Conservation (phyloP, 1,140 invertebrate species). For the Chelonus insularis region DNA sequence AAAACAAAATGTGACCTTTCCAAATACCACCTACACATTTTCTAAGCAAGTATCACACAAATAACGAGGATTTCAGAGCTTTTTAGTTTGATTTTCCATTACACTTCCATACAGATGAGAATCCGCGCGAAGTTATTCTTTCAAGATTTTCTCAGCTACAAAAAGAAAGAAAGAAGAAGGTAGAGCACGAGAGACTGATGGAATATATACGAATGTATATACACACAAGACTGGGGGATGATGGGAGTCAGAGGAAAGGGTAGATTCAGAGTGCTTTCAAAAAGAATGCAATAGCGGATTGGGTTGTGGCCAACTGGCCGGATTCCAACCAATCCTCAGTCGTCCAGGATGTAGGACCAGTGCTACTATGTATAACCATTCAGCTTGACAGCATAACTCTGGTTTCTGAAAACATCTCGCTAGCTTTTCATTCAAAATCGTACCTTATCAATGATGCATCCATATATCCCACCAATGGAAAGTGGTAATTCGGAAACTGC, state of each 20-base stretch:
- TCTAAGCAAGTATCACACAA: too few relatives aligned
- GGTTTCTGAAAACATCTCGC: background rate
- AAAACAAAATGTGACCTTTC: too few relatives aligned
- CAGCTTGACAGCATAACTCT: conserved; percentile 29
- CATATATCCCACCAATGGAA: background rate
- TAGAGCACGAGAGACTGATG: conserved; percentile 18
- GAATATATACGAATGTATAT: background rate
- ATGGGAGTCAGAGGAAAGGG: conserved; percentile 26
- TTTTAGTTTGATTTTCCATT: background rate
- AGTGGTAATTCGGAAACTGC: too few relatives aligned
- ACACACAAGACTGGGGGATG: conserved; percentile 18
- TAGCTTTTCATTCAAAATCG: conserved; percentile 48
- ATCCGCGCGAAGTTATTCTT: background rate
- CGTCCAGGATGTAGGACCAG: conserved; percentile 44
- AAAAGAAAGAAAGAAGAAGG: conserved; percentile 23
- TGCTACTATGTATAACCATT: conserved; percentile 46
- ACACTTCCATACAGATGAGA: background rate
- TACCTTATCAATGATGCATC: conserved; percentile 31
- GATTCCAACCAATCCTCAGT: conserved; percentile 57
- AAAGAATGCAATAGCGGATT: conserved; percentile 61
- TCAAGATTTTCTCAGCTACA: background rate
- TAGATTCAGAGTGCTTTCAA: conserved; percentile 45
- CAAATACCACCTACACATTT: too few relatives aligned
- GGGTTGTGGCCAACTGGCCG: conserved; percentile 56
- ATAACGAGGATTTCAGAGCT: background rate